Evolutionary conservation across 1,140 invertebrate genomes (phyloP).

Genomic region (Drosophila insularis): DNA sequence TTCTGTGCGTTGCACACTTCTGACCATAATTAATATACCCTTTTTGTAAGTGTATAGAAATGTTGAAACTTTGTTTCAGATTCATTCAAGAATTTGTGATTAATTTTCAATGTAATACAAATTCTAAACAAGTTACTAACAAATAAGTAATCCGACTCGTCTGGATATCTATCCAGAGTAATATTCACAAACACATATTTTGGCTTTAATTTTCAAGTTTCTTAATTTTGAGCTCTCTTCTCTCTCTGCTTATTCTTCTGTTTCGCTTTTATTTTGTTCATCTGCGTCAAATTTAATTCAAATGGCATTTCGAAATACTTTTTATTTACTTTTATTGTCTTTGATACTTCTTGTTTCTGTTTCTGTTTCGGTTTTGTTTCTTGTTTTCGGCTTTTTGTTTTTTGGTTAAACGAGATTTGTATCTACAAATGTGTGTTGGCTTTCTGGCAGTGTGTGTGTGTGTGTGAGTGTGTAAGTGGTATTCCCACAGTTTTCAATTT

Average conservation of each 20-base stretch:
- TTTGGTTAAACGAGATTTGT: constrained; percentile 57
- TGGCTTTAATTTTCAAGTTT: background rate
- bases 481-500: constrained; percentile 81
- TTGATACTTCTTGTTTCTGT: constrained; percentile 25
- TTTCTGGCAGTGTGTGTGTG: constrained; percentile 28
- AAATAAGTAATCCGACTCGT: too few relatives aligned
- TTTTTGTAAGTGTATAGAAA: too few relatives aligned
- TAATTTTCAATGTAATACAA: background rate
- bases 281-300: constrained; percentile 57
- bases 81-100: too few relatives aligned
- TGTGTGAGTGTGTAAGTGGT: constrained; percentile 24
- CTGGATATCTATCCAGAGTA: background rate
- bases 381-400: constrained; percentile 12
- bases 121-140: background rate
- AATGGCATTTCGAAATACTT: constrained; percentile 71
- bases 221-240: background rate
- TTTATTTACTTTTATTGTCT: constrained; percentile 74
- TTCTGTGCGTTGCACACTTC: too few relatives aligned
- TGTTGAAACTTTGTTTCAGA: too few relatives aligned
- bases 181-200: background rate
- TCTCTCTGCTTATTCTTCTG: constrained; percentile 3
- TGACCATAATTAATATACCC: too few relatives aligned
- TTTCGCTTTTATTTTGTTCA: constrained; percentile 20
- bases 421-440: constrained; percentile 19
- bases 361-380: constrained; percentile 19